phyloP scores from a whole-genome alignment of 2,888 invertebrate genomes.

The Anorthoa munda region DNA sequence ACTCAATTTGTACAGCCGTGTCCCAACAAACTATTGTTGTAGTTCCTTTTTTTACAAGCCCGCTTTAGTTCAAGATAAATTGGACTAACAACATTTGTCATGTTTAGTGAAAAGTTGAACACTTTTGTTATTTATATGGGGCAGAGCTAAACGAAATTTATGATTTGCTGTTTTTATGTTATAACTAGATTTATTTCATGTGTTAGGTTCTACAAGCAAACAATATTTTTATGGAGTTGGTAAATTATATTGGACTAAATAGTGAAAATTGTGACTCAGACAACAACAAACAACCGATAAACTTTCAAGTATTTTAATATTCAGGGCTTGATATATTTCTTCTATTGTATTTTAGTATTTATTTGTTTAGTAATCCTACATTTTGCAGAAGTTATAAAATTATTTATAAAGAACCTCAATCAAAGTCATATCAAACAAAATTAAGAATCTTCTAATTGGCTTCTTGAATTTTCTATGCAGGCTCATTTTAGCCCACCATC shows the following conservation, averaged over 20 bases:
- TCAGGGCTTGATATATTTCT: not conserved
- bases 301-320: too few relatives aligned
- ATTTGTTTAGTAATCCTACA: not conserved
- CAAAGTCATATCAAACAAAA: not conserved
- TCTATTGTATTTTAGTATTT: not conserved
- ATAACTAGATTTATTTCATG: not conserved
- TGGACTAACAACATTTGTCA: constrained; percentile 23
- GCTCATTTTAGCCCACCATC: constrained; percentile 18
- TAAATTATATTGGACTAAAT: not conserved
- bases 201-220: not conserved
- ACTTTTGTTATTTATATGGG: constrained; percentile 28
- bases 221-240: not conserved
- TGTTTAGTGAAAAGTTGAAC: constrained; percentile 21
- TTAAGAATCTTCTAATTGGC: not conserved
- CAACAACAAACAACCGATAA: not conserved
- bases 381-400: not conserved
- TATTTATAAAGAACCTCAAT: not conserved
- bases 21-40: constrained; percentile 30
- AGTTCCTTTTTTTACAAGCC: constrained; percentile 28
- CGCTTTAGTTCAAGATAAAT: constrained; percentile 17
- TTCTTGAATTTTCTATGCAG: not conserved
- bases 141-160: constrained; percentile 29
- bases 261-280: not conserved
- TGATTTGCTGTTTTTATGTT: constrained; percentile 10
- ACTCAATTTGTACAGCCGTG: constrained; percentile 41